Conservation (phyloP, 2,888 invertebrate genomes). For the Tachystola acroxantha region DNA sequence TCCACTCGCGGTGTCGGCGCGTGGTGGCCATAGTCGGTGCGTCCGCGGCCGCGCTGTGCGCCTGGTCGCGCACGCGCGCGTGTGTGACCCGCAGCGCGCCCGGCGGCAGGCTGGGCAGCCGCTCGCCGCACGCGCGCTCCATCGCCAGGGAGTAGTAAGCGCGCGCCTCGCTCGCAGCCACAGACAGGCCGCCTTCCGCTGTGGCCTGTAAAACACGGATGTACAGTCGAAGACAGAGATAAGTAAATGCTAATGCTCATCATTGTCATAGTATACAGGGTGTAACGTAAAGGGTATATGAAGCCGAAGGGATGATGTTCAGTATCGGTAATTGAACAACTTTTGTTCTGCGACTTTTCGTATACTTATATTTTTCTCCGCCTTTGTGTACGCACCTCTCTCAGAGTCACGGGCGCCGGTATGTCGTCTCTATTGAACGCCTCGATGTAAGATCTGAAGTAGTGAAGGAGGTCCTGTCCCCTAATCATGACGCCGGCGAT, state of each 20-base stretch:
- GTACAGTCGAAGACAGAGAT: too few species aligned
- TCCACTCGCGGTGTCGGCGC: too few species aligned
- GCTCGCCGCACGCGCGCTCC: conserved; percentile 23
- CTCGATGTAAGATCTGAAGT: conserved; percentile 95
- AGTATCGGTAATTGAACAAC: too few species aligned
- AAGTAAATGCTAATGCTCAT: too few species aligned
- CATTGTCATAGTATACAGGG: too few species aligned
- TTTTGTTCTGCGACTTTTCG: too few species aligned
- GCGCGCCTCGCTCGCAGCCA: conserved; percentile 19
- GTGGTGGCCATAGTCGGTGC: too few species aligned
- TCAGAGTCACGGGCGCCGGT: conserved; percentile 96
- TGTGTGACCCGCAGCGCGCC: conserved; percentile 11
- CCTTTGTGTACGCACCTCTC: too few species aligned
- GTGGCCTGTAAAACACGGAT: conserved; percentile 21
- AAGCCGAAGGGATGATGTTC: too few species aligned
- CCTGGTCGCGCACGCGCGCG: conserved; percentile 11
- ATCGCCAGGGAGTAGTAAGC: conserved; percentile 19
- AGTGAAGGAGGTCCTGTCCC: conserved; percentile 91
- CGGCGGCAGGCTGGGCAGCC: conserved; percentile 12
- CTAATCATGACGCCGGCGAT: conserved; percentile 94
- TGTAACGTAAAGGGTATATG: too few species aligned
- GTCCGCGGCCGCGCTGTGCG: conserved; percentile 2
- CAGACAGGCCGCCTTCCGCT: conserved; percentile 18
- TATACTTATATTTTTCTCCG: too few species aligned
- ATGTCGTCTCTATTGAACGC: conserved; percentile 95